Conservation (phyloP, 2,888 invertebrate species). For the Plebejus melissa region DNA sequence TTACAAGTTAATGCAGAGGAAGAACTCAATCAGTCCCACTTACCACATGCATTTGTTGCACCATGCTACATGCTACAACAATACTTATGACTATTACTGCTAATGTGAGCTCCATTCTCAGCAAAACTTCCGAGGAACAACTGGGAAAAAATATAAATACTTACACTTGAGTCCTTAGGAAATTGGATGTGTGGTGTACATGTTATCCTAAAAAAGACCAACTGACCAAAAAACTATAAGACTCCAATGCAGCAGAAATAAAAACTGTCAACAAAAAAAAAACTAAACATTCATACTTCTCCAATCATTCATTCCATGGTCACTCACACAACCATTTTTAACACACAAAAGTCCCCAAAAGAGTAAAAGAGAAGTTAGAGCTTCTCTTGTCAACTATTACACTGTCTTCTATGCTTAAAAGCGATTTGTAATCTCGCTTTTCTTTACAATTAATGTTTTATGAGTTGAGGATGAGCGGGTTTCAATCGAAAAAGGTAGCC, state of each 20-base stretch:
- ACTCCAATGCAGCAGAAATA: neutral
- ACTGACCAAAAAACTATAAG: neutral
- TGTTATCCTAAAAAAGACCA: constrained; percentile 4
- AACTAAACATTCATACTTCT: constrained; percentile 18
- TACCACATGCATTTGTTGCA: neutral
- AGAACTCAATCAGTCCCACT: neutral
- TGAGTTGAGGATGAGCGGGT: neutral
- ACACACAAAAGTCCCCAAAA: neutral
- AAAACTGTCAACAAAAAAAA: constrained; percentile 15
- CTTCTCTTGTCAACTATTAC: neutral
- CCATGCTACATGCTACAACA: neutral
- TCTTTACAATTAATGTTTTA: neutral
- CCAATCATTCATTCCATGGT: neutral
- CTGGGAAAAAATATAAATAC: neutral
- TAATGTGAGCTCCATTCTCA: neutral
- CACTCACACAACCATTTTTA: neutral
- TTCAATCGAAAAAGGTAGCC: neutral
- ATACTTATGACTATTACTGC: constrained; percentile 5
- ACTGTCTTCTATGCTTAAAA: neutral
- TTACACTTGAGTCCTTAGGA: neutral
- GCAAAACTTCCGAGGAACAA: neutral
- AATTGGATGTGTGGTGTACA: neutral
- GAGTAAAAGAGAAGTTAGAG: neutral
- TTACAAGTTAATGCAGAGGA: neutral
- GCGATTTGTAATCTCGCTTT: neutral